phyloP scores from a whole-genome alignment of 2,113 vertebrate species.

The Talpa occidentalis region DNA sequence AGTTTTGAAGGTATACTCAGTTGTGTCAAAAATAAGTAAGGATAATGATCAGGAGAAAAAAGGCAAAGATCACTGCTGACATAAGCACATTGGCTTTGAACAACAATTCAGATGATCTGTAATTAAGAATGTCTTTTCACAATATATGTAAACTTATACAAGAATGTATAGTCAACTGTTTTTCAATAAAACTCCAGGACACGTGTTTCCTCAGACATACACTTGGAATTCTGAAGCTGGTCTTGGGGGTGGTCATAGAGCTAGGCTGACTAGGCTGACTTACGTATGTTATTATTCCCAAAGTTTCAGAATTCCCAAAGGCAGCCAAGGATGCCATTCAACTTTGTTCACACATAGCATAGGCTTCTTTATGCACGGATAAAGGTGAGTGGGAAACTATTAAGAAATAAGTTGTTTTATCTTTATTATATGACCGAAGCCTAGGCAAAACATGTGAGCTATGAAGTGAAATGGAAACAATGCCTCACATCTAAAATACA shows the following conservation, averaged over 20 bases:
- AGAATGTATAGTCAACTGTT: too few species aligned
- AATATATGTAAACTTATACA: background rate
- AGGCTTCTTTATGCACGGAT: constrained; percentile 7
- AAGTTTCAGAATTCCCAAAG: background rate
- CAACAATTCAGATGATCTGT: background rate
- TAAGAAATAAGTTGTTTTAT: background rate
- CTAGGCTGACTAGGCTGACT: background rate
- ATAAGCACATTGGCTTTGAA: background rate
- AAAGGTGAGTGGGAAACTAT: background rate
- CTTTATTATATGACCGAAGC: background rate
- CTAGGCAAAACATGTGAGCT: constrained; percentile 3
- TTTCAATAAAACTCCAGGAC: background rate
- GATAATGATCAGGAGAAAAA: background rate
- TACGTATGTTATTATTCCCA: too few species aligned
- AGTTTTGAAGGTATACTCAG: background rate
- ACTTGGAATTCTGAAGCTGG: background rate
- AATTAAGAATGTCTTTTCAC: background rate
- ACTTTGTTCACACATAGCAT: background rate
- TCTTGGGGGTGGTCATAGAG: background rate
- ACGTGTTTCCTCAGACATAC: background rate
- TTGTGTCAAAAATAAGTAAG: background rate
- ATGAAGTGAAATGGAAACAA: constrained; percentile 40
- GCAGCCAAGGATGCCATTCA: background rate
- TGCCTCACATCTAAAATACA: background rate
- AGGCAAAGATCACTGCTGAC: background rate